These are phyloP conservation scores for Siniperca knerii DNA, from an alignment of 2,113 vertebrate genomes.

Conservation along the genomic window DNA sequence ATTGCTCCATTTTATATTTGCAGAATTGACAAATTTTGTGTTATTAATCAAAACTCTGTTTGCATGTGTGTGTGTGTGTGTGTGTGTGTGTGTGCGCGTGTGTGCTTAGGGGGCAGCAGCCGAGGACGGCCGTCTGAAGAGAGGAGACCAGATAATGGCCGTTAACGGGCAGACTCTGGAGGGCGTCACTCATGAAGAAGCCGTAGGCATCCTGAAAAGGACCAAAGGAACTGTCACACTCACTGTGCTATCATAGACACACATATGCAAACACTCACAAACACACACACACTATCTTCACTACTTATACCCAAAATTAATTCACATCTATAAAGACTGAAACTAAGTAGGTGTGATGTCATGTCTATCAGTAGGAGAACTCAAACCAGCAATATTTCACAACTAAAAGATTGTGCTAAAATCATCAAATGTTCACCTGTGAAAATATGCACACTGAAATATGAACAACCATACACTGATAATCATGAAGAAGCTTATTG, in stretches of 20 bases:
- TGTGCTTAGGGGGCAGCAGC: slow-evolving; percentile 91
- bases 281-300: background rate
- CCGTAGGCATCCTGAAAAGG: slow-evolving; percentile 94
- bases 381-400: background rate
- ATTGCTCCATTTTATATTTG: background rate
- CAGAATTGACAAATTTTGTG: background rate
- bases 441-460: slow-evolving; percentile 42
- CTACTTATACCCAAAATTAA: background rate
- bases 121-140: slow-evolving; percentile 94
- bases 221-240: slow-evolving; percentile 95
- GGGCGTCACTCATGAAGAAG: slow-evolving; percentile 96
- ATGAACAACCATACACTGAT: slow-evolving; percentile 36
- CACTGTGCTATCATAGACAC: slow-evolving; percentile 90
- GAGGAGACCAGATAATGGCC: slow-evolving; percentile 97
- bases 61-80: too few relatives aligned
- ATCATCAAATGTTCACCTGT: slow-evolving; percentile 20
- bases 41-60: background rate
- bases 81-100: background rate
- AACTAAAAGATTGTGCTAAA: background rate
- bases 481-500: slow-evolving; percentile 36
- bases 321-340: background rate
- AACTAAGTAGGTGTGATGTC: slow-evolving; percentile 2
- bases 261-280: background rate
- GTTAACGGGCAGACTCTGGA: slow-evolving; percentile 96
- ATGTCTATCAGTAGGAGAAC: background rate